Base-by-base conservation (phyloP, 2,113 vertebrate species). In the Leuciscus idus region DNA sequence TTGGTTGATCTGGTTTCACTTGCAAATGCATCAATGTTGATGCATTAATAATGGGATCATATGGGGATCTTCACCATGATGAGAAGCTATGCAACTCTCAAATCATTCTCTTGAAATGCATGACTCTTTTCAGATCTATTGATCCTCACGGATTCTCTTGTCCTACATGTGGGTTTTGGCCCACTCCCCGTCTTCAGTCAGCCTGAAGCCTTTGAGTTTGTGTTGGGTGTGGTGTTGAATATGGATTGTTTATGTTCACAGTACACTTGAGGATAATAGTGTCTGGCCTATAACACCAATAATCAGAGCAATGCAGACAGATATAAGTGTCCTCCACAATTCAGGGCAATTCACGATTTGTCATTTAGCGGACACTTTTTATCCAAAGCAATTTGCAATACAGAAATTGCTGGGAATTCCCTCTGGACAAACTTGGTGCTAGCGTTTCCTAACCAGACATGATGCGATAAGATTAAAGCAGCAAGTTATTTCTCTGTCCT, bases 191-290 rank as follows among this genome's bases (percentile, higher is more conserved):
- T 39, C 64, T 66, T 83, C 28, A 48, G 79, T 28, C 46, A 17
- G 81, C 52, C 81, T 12, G 59, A 81, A 64, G 39, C 59, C 61
- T 81, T 66, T 81, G 79, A 66, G 36, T 48, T 81, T 48, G 79
- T 64, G 39, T 81, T 26, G 52, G 77, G 36, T 64, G 26, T 81
- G 81, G 46, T 70, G 64, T 70, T 70, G 62, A 83, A 83, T 70
- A 39, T 70, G 81, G 46, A 83, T 83, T 83, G 62, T 55, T 83
- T 83, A 70, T 83, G 61, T 70, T 70, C 62, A 36, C 30, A 36
- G 64, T 70, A 70, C 81, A 83, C 81, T 83, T 84, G 82, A 84
- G 68, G 48, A 73, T 43, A 73, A 84, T 57, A 55, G 81, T 73
- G 48, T 84, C 52, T 73, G 82, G 82, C 50, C 43, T 84, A 84